phyloP scores from a whole-genome alignment of 1,140 invertebrate species.

The Rhopalosiphum padi region DNA sequence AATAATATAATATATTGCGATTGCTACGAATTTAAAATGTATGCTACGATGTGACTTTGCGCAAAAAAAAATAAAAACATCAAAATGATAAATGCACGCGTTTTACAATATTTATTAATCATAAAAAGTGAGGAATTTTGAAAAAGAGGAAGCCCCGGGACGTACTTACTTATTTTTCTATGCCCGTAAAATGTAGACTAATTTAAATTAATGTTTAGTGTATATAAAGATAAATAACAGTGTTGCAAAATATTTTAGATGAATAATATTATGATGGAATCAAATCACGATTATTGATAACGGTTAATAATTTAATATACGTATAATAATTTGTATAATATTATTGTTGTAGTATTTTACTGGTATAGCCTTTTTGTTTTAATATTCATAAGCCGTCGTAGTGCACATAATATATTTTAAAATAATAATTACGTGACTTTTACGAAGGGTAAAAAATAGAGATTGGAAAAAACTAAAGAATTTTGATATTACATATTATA shows the following conservation, averaged over 20 bases:
- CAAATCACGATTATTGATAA: constrained; percentile 21
- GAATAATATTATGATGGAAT: not conserved
- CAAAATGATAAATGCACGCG: not conserved
- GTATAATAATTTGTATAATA: not conserved
- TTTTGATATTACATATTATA: not conserved
- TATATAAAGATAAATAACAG: not conserved
- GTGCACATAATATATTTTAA: not conserved
- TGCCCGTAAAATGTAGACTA: not conserved
- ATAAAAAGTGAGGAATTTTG: not conserved
- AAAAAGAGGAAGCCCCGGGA: not conserved
- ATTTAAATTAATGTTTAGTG: not conserved
- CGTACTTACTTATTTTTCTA: not conserved
- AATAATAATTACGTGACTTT: constrained; percentile 26
- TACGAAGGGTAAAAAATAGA: not conserved
- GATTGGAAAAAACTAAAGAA: not conserved
- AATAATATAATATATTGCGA: not conserved
- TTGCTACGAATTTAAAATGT: not conserved
- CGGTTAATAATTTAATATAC: not conserved
- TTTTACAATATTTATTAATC: not conserved
- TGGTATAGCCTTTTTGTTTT: not conserved
- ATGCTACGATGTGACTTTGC: not conserved
- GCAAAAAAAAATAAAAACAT: not conserved
- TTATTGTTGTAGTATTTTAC: not conserved
- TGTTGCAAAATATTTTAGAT: not conserved
- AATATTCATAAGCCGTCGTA: not conserved